Evolutionary conservation across 2,888 invertebrate species (phyloP).

Genomic region (Macrophya alboannulata): DNA sequence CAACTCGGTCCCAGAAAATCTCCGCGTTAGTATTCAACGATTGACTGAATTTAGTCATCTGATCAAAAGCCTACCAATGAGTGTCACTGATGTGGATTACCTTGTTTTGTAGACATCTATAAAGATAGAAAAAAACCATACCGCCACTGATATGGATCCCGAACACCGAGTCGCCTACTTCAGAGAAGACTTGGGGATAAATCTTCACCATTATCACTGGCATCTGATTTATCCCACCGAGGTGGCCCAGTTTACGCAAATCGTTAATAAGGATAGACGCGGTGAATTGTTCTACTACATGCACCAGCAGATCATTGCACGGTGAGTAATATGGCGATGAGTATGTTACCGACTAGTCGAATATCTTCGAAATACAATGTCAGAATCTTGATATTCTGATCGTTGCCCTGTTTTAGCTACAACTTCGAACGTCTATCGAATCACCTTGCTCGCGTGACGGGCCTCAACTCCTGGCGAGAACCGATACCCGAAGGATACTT

Average conservation of each 20-base stretch:
- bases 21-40: neutral
- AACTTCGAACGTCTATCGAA: constrained; percentile 90
- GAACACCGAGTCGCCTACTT: constrained; percentile 93
- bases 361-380: neutral
- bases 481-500: constrained; percentile 91
- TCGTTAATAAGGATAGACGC: constrained; percentile 89
- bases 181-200: constrained; percentile 92
- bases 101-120: constrained; percentile 82
- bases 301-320: constrained; percentile 87
- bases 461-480: constrained; percentile 85
- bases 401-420: constrained; percentile 82
- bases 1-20: constrained; percentile 76
- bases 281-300: constrained; percentile 92
- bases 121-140: constrained; percentile 88
- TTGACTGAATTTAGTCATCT: neutral
- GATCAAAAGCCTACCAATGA: neutral
- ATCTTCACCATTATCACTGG: constrained; percentile 96
- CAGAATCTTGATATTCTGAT: neutral
- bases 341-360: neutral
- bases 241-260: constrained; percentile 78
- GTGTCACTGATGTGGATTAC: neutral
- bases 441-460: constrained; percentile 84
- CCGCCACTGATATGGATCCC: constrained; percentile 88
- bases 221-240: constrained; percentile 93
- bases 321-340: constrained; percentile 78